A percentile compares a stretch with the other conserved stretches of the same genome.
Conservation (phyloP, 2,797 vertebrate genomes). For the Myoxocephalus aenaeus region DNA sequence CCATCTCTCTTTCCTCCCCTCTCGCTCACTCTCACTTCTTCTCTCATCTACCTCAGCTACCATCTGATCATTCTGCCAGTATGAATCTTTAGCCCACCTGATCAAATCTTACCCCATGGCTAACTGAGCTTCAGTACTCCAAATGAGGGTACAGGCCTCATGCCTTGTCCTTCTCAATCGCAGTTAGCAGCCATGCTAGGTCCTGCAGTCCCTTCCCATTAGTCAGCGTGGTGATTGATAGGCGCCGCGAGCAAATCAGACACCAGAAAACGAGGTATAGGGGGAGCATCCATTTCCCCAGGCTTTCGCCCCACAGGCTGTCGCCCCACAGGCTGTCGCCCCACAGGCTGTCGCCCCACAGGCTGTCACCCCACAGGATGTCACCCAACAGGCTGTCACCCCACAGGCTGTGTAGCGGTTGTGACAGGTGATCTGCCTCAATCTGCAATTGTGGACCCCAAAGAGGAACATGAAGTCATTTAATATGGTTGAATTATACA, state of each 20-base stretch:
- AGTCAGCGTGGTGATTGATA: conserved; percentile 66
- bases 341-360: not conserved
- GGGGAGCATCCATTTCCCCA: conserved; percentile 63
- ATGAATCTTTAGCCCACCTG: conserved; percentile 59
- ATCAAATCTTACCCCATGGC: conserved; percentile 70
- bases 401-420: conserved; percentile 39
- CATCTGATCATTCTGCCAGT: conserved; percentile 71
- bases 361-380: conserved; percentile 34
- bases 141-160: conserved; percentile 61
- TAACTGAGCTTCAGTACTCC: conserved; percentile 48
- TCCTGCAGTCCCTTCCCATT: conserved; percentile 61
- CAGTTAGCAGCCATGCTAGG: conserved; percentile 65
- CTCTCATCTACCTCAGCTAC: conserved; percentile 51
- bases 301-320: conserved; percentile 43
- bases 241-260: conserved; percentile 66
- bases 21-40: conserved; percentile 9
- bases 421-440: conserved; percentile 56
- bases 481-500: conserved; percentile 31
- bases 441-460: conserved; percentile 26
- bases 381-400: conserved; percentile 24
- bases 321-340: conserved; percentile 39
- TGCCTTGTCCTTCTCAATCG: conserved; percentile 69
- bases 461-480: conserved; percentile 34
- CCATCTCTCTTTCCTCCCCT: conserved; percentile 28
- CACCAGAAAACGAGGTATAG: conserved; percentile 68